A percentile compares a stretch with the other conserved stretches of the same genome.
phyloP scores from a whole-genome alignment of 1,140 invertebrate species.

The Drosophila lacteicornis region DNA sequence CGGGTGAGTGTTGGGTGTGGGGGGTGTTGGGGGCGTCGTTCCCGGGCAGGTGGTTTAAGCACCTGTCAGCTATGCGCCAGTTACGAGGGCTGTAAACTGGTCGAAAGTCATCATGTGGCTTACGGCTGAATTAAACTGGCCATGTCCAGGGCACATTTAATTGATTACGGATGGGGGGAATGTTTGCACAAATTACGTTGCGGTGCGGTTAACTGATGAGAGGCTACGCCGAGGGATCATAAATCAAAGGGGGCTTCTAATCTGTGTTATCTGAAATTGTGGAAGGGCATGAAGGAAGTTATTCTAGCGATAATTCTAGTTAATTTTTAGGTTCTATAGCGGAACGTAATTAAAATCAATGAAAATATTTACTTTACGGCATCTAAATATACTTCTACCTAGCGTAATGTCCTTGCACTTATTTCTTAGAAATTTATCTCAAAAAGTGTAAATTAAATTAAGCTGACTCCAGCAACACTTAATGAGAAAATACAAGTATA shows the following conservation, averaged over 20 bases:
- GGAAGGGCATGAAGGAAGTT: neutral
- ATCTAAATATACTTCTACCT: no score
- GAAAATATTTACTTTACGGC: neutral
- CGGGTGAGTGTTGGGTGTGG: neutral
- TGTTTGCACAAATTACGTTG: conserved; percentile 12
- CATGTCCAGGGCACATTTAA: conserved; percentile 25
- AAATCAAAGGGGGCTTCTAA: conserved; percentile 10
- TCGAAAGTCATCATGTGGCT: conserved; percentile 40
- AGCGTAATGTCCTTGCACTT: neutral
- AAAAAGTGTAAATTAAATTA: neutral
- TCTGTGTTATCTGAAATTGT: neutral
- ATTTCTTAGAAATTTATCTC: neutral
- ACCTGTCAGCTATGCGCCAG: conserved; percentile 35
- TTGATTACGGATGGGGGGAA: conserved; percentile 20
- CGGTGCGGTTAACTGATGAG: conserved; percentile 4
- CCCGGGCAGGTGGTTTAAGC: conserved; percentile 25
- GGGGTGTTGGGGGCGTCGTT: neutral
- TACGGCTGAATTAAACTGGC: conserved; percentile 16
- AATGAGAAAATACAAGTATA: neutral
- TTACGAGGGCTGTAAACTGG: conserved; percentile 20
- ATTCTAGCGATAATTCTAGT: neutral
- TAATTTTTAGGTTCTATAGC: neutral
- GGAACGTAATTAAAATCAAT: no score
- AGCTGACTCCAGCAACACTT: neutral
- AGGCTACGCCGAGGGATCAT: neutral